Conservation (phyloP, 2,113 vertebrate genomes). For the Cheilinus undulatus region DNA sequence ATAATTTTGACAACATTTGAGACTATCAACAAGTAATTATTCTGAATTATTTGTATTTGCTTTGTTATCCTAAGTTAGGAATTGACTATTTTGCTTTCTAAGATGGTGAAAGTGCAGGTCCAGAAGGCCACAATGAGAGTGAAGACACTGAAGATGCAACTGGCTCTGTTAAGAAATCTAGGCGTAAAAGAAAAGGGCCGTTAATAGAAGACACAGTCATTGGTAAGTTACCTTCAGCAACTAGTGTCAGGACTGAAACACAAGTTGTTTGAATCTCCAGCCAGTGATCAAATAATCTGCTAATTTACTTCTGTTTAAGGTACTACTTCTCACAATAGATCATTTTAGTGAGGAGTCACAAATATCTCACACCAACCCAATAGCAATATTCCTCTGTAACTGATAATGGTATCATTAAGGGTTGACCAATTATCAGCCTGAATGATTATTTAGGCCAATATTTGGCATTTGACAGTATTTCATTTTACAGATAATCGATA, state of each 20-base stretch:
- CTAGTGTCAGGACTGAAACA: background rate
- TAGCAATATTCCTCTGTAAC: background rate
- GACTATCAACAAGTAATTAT: background rate
- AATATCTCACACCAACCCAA: too few species aligned
- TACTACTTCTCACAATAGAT: background rate
- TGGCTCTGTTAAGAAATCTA: constrained; percentile 16
- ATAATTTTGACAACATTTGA: background rate
- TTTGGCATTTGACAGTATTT: too few species aligned
- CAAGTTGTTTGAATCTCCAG: background rate
- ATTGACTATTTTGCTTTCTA: background rate
- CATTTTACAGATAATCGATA: too few species aligned
- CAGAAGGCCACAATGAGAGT: background rate
- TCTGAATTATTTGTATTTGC: background rate
- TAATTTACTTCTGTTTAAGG: background rate
- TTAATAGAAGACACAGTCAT: constrained; percentile 54
- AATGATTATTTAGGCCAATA: too few species aligned
- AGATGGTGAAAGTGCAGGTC: constrained; percentile 23
- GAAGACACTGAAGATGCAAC: constrained; percentile 19
- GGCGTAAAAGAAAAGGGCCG: constrained; percentile 53
- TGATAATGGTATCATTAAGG: background rate
- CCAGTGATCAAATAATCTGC: too few species aligned
- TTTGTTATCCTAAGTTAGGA: background rate
- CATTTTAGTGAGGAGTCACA: too few species aligned
- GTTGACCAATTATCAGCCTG: too few species aligned
- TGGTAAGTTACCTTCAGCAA: constrained; percentile 65